A percentile compares a stretch with the other conserved stretches of the same genome.
These are phyloP conservation scores for Notarius lentiginosus DNA, from an alignment of 2,113 vertebrate species.

Conservation along the genomic window DNA sequence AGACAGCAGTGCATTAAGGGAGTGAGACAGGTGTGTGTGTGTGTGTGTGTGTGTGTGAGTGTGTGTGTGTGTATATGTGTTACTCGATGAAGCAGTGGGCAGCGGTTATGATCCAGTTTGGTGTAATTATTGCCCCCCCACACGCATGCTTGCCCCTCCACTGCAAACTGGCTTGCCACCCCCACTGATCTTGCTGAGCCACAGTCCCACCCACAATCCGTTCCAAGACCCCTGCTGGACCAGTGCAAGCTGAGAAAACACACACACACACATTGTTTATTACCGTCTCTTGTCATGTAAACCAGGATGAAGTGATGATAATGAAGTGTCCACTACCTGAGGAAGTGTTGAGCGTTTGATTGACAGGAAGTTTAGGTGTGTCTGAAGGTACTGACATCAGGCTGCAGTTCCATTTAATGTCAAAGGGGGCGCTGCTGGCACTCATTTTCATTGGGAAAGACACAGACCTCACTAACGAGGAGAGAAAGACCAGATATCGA, in stretches of 20 bases:
- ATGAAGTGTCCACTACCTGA: conserved; percentile 55
- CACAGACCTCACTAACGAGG: conserved; percentile 65
- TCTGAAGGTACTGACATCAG: conserved; percentile 34
- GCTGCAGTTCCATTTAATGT: conserved; percentile 59
- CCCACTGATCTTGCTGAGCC: conserved; percentile 64
- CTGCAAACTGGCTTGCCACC: conserved; percentile 77
- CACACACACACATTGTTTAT: background rate
- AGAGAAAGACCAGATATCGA: conserved; percentile 13
- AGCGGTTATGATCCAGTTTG: conserved; percentile 75
- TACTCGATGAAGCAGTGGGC: conserved; percentile 76
- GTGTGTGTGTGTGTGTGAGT: background rate
- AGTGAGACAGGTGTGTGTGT: background rate
- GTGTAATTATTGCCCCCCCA: conserved; percentile 70
- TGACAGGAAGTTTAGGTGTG: conserved; percentile 54
- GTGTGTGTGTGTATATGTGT: conserved; percentile 40
- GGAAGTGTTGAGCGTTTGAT: conserved; percentile 58
- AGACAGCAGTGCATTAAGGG: background rate
- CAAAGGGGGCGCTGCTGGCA: conserved; percentile 52
- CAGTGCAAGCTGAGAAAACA: conserved; percentile 57
- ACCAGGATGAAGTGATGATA: background rate
- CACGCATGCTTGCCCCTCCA: conserved; percentile 69
- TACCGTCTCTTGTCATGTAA: background rate
- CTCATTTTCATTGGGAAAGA: conserved; percentile 55
- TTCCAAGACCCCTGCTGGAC: background rate
- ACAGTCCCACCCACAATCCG: conserved; percentile 71